Evolutionary conservation across 2,888 invertebrate genomes (phyloP), one percentile per base, ranked within the genome.

Genomic region (Rugalucina vietnamica): DNA sequence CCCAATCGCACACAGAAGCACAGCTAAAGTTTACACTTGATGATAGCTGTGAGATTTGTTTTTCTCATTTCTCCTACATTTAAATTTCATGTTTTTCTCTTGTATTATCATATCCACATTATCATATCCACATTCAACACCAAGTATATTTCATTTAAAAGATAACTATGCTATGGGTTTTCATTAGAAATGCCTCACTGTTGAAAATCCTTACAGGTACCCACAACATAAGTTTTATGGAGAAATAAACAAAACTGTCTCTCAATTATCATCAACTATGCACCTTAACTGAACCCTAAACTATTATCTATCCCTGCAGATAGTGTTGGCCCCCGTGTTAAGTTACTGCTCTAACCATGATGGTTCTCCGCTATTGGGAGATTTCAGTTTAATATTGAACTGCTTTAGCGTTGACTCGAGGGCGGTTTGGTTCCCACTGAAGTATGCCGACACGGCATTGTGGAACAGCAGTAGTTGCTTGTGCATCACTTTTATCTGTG

Each of bases 401-500:
- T 99, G 98, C 92, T 98, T 97, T 90, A 99, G 96, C 29, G 99
- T 98, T 36, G 98, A 97, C 95, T 99, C 99, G 79, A 99, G 95
- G 85, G 98, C 98, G 85, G 97, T 96, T 95, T 98, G 98, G 96
- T 99, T 99, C 78, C 99, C 99, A 92, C 98, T 98, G 96, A 99
- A 99, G 96, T 99, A 99, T 10, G 99, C 98, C 43, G 98, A 97
- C 82, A 99, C 97, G 0, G 99, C 99, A 95, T 99, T 99, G 95
- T 99, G 99, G 95, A 99, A 98, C 91, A 99, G 95, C 79, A 99
- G 96, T 88, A 99, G 96, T 95, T 99, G 99, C 95, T 99, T 99
- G 95, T 99, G 98, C 99, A 99, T 99, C 91, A 99, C 99, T 95
- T 99, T 99, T 92, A 99, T 97, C 98, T 99, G 95, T n/a, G 91